These are phyloP conservation scores for Remorina albescens DNA, from an alignment of 2,797 vertebrate genomes.

Conservation along the genomic window DNA sequence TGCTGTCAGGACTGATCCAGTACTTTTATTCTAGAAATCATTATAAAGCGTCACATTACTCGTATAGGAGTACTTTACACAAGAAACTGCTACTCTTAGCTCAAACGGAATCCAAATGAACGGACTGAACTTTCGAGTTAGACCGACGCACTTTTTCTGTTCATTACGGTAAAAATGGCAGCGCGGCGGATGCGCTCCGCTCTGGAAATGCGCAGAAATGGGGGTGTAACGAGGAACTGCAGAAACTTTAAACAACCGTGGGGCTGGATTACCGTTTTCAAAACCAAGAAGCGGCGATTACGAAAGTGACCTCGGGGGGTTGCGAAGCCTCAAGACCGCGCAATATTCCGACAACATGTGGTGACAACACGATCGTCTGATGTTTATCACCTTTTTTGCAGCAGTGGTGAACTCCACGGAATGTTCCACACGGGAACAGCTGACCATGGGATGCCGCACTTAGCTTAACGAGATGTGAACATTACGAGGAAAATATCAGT, in stretches of 20 bases:
- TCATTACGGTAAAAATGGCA: conserved; percentile 85
- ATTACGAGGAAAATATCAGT: conserved; percentile 75
- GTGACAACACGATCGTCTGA: conserved; percentile 4
- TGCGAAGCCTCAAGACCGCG: conserved; percentile 10
- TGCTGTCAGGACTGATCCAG: background rate
- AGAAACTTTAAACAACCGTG: conserved; percentile 58
- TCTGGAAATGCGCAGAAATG: conserved; percentile 69
- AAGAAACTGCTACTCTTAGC: background rate
- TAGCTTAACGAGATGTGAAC: conserved; percentile 85
- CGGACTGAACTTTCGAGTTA: conserved; percentile 61
- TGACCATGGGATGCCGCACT: conserved; percentile 84
- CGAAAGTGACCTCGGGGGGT: background rate
- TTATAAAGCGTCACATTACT: background rate
- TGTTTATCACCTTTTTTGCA: conserved; percentile 75
- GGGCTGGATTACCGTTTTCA: conserved; percentile 21
- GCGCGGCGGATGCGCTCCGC: conserved; percentile 66
- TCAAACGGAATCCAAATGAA: background rate
- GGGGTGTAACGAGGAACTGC: conserved; percentile 76
- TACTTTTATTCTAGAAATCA: background rate
- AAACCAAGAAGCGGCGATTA: conserved; percentile 17
- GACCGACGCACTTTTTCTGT: conserved; percentile 45
- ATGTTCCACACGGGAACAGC: conserved; percentile 86
- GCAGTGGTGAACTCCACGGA: conserved; percentile 86
- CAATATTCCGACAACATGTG: background rate
- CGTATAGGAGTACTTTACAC: background rate